phyloP scores from a whole-genome alignment of 1,140 invertebrate genomes.

The Halyomorpha halys region DNA sequence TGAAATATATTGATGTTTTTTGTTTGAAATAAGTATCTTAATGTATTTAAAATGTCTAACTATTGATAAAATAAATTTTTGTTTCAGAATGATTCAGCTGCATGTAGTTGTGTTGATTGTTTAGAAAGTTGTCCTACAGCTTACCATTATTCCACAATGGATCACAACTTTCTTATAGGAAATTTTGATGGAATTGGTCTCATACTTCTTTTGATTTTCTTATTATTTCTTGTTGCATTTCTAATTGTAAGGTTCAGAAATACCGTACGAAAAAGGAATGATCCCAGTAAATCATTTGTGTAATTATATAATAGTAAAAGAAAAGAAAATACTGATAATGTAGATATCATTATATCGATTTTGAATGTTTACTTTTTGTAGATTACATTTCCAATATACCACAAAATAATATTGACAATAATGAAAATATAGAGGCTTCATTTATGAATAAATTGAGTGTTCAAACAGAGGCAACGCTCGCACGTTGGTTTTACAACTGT shows the following conservation, averaged over 20 bases:
- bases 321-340: not conserved
- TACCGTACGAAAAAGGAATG: not conserved
- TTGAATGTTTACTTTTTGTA: too few relatives aligned
- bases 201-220: not conserved
- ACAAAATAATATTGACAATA: too few relatives aligned
- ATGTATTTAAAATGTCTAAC: not conserved
- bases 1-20: not conserved
- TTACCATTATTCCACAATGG: slow-evolving; percentile 31
- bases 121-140: slow-evolving; percentile 62
- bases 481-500: too few relatives aligned
- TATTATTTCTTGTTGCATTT: not conserved
- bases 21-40: not conserved
- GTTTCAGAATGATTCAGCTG: slow-evolving; percentile 44
- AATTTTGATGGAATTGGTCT: not conserved
- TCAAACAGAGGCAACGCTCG: too few relatives aligned
- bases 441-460: too few relatives aligned
- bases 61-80: not conserved
- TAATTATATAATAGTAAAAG: slow-evolving; percentile 6
- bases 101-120: slow-evolving; percentile 87
- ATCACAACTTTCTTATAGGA: not conserved
- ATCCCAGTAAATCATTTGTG: not conserved
- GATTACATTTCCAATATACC: too few relatives aligned
- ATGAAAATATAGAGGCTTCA: too few relatives aligned
- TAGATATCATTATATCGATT: not conserved
- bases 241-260: not conserved